Conservation (phyloP, 2,797 vertebrate genomes). For the Heteromormyrus szaboi region DNA sequence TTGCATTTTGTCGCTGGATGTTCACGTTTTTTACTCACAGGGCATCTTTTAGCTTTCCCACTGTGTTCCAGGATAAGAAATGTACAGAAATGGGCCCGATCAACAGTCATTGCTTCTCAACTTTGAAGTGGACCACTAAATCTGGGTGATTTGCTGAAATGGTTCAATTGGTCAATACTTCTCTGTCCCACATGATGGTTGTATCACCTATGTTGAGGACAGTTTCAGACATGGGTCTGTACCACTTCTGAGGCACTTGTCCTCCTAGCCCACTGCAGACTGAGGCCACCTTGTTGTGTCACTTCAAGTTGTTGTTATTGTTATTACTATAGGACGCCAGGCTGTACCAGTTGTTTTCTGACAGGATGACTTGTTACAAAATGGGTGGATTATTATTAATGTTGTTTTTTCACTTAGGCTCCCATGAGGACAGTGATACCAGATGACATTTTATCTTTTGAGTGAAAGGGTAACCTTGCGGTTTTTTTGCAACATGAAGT, state of each 20-base stretch:
- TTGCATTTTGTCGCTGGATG: neutral
- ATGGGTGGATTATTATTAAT: neutral
- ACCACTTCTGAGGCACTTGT: neutral
- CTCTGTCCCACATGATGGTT: neutral
- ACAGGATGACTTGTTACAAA: neutral
- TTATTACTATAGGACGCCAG: neutral
- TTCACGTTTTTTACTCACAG: neutral
- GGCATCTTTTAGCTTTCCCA: neutral
- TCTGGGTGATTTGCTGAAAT: neutral
- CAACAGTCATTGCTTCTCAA: neutral
- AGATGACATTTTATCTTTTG: neutral
- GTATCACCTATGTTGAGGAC: neutral
- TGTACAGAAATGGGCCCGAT: neutral
- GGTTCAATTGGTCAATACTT: neutral
- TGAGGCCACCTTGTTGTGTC: neutral
- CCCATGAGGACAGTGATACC: neutral
- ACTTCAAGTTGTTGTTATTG: neutral
- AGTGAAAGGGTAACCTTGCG: neutral
- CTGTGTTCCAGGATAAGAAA: neutral
- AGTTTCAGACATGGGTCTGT: neutral
- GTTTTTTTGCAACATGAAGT: neutral
- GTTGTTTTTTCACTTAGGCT: neutral
- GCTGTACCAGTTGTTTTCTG: neutral
- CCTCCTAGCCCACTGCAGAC: neutral
- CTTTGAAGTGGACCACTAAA: neutral